Percentiles rank a stretch among this genome's conserved stretches.
These are phyloP conservation scores for Tyria jacobaeae DNA, from an alignment of 2,888 invertebrate species.

Conservation along the genomic window DNA sequence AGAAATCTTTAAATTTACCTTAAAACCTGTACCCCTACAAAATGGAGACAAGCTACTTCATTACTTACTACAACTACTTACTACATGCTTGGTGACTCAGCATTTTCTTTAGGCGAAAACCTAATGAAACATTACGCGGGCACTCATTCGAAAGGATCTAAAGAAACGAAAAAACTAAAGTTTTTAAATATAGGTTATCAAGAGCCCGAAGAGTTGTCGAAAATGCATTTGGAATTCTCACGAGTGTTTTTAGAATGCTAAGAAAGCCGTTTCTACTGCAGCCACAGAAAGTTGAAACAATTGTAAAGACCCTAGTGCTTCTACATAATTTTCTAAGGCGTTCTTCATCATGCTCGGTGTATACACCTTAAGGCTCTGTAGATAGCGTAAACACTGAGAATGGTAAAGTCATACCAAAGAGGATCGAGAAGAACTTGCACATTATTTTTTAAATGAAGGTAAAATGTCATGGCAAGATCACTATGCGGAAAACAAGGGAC, in stretches of 20 bases:
- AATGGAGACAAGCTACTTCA: too few species aligned
- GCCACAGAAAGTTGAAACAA: slow-evolving; percentile 40
- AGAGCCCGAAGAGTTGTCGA: too few species aligned
- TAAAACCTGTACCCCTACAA: too few species aligned
- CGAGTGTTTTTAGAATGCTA: slow-evolving; percentile 40
- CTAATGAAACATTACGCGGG: too few species aligned
- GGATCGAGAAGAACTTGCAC: slow-evolving; percentile 27
- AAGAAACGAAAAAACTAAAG: too few species aligned
- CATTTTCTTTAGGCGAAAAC: too few species aligned
- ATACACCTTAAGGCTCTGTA: slow-evolving; percentile 36
- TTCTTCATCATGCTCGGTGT: slow-evolving; percentile 23
- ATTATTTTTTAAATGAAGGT: slow-evolving; percentile 32
- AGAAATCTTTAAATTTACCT: too few species aligned
- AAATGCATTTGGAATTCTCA: slow-evolving; percentile 32
- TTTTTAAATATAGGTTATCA: too few species aligned
- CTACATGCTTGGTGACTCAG: too few species aligned
- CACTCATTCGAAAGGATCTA: too few species aligned
- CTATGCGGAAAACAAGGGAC: slow-evolving; percentile 15
- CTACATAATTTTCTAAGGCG: slow-evolving; percentile 47
- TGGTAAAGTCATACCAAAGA: slow-evolving; percentile 28
- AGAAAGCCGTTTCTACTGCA: slow-evolving; percentile 24
- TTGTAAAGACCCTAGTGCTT: slow-evolving; percentile 1
- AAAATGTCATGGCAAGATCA: slow-evolving; percentile 31
- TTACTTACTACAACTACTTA: too few species aligned
- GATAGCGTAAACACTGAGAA: slow-evolving; percentile 34